Percentiles rank a stretch among this genome's conserved stretches.
These are phyloP conservation scores for Bombyx huttoni DNA, from an alignment of 2,888 invertebrate genomes.

Conservation along the genomic window DNA sequence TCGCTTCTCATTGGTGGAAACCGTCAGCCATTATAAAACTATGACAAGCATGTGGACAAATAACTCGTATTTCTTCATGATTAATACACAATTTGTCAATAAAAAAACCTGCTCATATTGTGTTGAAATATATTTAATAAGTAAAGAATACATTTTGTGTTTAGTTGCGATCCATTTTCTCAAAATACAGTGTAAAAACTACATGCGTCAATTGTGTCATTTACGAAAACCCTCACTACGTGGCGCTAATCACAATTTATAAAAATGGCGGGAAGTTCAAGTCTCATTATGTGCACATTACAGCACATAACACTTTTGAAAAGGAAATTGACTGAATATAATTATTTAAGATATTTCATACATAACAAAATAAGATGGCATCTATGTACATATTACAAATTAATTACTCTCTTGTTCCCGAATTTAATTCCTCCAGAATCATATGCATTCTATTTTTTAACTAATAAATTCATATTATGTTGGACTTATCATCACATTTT, in stretches of 20 bases:
- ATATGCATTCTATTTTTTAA: no score
- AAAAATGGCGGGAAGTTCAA: constrained; percentile 45
- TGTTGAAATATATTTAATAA: constrained; percentile 26
- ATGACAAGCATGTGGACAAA: constrained; percentile 50
- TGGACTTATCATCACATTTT: no score
- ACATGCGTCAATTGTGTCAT: constrained; percentile 28
- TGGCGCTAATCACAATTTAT: constrained; percentile 20
- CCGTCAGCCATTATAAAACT: constrained; percentile 47
- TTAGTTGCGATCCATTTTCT: constrained; percentile 4
- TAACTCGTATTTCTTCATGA: constrained; percentile 19
- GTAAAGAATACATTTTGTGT: constrained; percentile 1
- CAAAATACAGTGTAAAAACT: constrained; percentile 17
- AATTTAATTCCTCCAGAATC: no score
- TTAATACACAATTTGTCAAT: constrained; percentile 6
- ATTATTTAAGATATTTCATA: background rate
- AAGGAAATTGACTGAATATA: background rate
- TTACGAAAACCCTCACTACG: constrained; percentile 27
- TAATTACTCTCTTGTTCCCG: no score
- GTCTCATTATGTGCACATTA: constrained; percentile 12
- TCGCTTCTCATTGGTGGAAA: constrained; percentile 46
- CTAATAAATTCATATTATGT: no score
- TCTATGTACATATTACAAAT: no score
- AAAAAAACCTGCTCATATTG: constrained; percentile 7
- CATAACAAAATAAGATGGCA: background rate
- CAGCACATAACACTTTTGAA: background rate